Base-by-base conservation (phyloP, 2,888 invertebrate genomes). In the Trissolcus japonicus region DNA sequence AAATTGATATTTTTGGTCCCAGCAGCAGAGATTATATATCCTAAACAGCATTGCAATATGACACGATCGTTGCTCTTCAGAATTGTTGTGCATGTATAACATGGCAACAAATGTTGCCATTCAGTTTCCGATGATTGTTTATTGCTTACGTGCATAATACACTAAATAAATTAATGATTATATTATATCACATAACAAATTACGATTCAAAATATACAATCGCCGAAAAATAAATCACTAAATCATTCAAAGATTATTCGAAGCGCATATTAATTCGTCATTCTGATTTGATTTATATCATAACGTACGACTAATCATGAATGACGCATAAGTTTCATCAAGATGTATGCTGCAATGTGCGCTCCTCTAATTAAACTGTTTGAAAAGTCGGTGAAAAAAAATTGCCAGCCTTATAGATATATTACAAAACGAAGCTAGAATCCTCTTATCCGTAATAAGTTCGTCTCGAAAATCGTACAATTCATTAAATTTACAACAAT, bases 401-500 rank as follows among this genome's bases (percentile, higher is more conserved):
- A 16, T 21, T 16, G 13, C 14, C 11, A 35, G 25, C 51, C 35
- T 65, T 16, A 69, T 69, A 56, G 53, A 57, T 69, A 55, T 76
- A 71, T 57, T 66, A 60, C 46, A 62, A 76, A 74, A 48, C 46
- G 46, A 76, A 76, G 71, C 73, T 67, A 62, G 59, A 76, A 72
- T 77, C 63, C 72, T 63, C 72, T 72, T 77, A 77, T 68, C 66
- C 72, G 67, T 77, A 67, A 78, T 71, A 75, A 78, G 57, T 78
- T 75, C 75, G 71, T 78, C 74, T 59, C 21, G 71, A 75, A 67
- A 74, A 75, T 75, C 67, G 71, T 53, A 71, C 71, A 69, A 78
- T 78, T 78, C 78, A 78, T 78, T 75, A 78, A 74, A 74, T 78
- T 71, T 74, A 78, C 78, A 74, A 74, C 69, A 65, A 69, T 74